Evolutionary conservation across 2,797 vertebrate genomes (phyloP).

Genomic region (Leptodactylus fallax): DNA sequence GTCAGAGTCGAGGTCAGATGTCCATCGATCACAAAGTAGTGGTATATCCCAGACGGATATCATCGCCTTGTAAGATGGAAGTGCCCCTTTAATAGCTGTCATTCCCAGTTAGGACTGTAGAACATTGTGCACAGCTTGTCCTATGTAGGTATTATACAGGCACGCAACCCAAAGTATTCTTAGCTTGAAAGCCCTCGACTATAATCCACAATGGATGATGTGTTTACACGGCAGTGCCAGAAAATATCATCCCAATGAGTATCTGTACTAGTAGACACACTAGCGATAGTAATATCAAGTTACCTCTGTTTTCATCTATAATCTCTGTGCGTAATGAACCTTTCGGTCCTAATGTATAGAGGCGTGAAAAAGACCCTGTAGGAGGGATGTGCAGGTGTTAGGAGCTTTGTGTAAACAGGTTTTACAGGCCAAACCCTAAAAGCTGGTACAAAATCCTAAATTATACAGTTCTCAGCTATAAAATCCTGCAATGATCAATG

Average conservation of each 20-base stretch:
- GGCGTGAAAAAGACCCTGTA: neutral
- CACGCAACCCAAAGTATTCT: slow-evolving; percentile 19
- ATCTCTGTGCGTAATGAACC: neutral
- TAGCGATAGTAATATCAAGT: neutral
- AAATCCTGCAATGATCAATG: neutral
- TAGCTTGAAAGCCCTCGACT: neutral
- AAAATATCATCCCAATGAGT: slow-evolving; percentile 5
- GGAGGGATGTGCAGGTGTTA: slow-evolving; percentile 23
- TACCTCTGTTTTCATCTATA: slow-evolving; percentile 13
- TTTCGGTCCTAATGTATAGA: neutral
- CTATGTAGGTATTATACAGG: slow-evolving; percentile 14
- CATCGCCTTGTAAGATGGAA: no score
- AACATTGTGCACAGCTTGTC: slow-evolving; percentile 10
- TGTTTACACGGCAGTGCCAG: neutral
- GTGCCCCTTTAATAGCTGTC: neutral
- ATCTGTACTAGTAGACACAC: neutral
- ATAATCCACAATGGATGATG: slow-evolving; percentile 19
- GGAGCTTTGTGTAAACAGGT: slow-evolving; percentile 5
- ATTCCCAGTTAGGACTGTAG: neutral
- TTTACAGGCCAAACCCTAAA: slow-evolving; percentile 17
- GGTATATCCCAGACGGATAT: no score
- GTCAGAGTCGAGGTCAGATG: no score
- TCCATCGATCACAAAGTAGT: no score
- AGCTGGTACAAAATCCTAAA: neutral
- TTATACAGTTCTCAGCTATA: neutral